A percentile compares a stretch with the other conserved stretches of the same genome.
phyloP scores from a whole-genome alignment of 2,888 invertebrate species.

The Tenodera sinensis region DNA sequence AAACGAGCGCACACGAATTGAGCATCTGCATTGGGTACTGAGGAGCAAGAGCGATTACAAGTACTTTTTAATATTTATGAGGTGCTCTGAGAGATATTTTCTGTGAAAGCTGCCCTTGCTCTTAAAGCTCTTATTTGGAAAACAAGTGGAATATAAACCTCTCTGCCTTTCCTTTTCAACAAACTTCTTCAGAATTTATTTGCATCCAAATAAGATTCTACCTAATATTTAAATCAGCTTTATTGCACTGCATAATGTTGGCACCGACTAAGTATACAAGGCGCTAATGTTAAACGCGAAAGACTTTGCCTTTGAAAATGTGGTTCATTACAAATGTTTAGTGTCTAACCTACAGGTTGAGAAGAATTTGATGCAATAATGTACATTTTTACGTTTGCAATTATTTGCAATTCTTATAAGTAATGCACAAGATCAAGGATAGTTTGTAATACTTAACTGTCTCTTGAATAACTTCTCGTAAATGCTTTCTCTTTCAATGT shows the following conservation, averaged over 20 bases:
- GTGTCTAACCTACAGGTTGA: too few relatives aligned
- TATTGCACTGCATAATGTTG: background rate
- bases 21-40: background rate
- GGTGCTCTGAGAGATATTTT: background rate
- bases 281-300: background rate
- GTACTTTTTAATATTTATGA: background rate
- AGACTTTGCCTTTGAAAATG: background rate
- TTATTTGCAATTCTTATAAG: too few relatives aligned
- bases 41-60: background rate
- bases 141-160: background rate
- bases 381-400: too few relatives aligned
- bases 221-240: background rate
- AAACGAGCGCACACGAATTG: background rate
- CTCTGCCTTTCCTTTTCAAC: background rate
- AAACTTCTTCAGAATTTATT: background rate
- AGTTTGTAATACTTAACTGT: too few relatives aligned
- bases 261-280: background rate
- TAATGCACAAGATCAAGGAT: too few relatives aligned
- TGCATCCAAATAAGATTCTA: background rate
- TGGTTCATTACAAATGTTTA: too few relatives aligned
- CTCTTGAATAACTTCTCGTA: too few relatives aligned
- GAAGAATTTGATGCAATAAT: too few relatives aligned
- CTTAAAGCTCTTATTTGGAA: background rate
- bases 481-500: too few relatives aligned
- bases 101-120: background rate